Evolutionary conservation across 2,888 invertebrate genomes (phyloP).

Genomic region (Stegophylla sp.): DNA sequence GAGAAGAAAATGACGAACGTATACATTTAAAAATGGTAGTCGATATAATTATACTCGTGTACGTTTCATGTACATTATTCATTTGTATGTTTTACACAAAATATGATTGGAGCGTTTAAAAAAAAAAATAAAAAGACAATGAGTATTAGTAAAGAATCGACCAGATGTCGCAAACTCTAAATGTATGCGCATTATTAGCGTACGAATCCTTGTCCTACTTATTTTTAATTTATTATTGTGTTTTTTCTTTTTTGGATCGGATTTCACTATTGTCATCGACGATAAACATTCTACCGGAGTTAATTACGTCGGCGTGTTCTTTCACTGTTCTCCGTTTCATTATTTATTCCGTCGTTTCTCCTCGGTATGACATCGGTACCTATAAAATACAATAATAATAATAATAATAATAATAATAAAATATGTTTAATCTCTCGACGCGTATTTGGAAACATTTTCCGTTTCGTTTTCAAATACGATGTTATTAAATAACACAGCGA

Average conservation of each 20-base stretch:
- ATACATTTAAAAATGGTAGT: too few relatives aligned
- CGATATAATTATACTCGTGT: too few relatives aligned
- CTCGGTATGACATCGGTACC: neutral
- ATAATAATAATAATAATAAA: too few relatives aligned
- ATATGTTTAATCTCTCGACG: neutral
- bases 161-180: slow-evolving; percentile 30
- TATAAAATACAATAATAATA: too few relatives aligned
- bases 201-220: slow-evolving; percentile 32
- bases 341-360: slow-evolving; percentile 9
- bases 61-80: too few relatives aligned
- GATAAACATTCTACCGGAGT: slow-evolving; percentile 15
- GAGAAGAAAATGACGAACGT: too few relatives aligned
- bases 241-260: slow-evolving; percentile 9
- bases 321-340: neutral
- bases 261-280: slow-evolving; percentile 6
- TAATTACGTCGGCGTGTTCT: slow-evolving; percentile 22
- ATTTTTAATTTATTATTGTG: slow-evolving; percentile 44
- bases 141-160: neutral
- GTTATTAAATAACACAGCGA: too few relatives aligned
- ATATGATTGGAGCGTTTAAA: slow-evolving; percentile 21
- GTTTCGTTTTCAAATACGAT: neutral
- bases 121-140: too few relatives aligned
- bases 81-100: neutral
- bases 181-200: slow-evolving; percentile 12
- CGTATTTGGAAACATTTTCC: neutral